phyloP scores from a whole-genome alignment of 2,113 vertebrate genomes.

The Craseonycteris thonglongyai region DNA sequence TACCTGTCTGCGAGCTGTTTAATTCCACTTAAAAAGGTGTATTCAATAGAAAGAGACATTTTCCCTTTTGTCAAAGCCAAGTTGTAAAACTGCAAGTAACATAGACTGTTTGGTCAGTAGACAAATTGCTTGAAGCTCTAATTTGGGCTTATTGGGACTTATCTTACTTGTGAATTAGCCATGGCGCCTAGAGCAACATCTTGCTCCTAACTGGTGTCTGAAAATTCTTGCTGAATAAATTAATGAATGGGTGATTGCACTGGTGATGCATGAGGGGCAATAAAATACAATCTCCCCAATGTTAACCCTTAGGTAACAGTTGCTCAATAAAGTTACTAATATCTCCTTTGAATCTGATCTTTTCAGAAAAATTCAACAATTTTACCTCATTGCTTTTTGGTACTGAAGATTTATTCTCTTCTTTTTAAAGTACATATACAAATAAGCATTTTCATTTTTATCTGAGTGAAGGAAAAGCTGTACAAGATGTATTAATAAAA shows the following conservation, averaged over 20 bases:
- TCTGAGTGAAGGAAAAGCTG: neutral
- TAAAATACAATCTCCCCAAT: neutral
- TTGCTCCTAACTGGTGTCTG: neutral
- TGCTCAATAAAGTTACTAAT: neutral
- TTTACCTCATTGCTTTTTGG: neutral
- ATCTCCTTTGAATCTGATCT: neutral
- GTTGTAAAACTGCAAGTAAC: neutral
- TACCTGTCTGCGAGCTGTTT: neutral
- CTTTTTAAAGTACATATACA: slow-evolving; percentile 1
- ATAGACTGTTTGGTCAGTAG: neutral
- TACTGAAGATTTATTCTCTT: neutral
- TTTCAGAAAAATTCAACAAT: neutral
- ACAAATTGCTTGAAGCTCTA: neutral
- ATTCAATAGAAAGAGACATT: slow-evolving; percentile 17
- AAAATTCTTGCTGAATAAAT: neutral
- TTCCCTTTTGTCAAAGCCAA: slow-evolving; percentile 23
- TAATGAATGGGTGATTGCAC: neutral
- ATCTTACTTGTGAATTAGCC: neutral
- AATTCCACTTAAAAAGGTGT: neutral
- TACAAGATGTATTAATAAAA: neutral
- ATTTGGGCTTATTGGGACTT: neutral
- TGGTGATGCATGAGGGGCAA: neutral
- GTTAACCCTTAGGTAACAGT: neutral
- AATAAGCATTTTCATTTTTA: slow-evolving; percentile 9
- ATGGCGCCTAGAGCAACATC: neutral